Conservation (phyloP, 2,113 vertebrate genomes). For the Lamprologus tigripictilis region DNA sequence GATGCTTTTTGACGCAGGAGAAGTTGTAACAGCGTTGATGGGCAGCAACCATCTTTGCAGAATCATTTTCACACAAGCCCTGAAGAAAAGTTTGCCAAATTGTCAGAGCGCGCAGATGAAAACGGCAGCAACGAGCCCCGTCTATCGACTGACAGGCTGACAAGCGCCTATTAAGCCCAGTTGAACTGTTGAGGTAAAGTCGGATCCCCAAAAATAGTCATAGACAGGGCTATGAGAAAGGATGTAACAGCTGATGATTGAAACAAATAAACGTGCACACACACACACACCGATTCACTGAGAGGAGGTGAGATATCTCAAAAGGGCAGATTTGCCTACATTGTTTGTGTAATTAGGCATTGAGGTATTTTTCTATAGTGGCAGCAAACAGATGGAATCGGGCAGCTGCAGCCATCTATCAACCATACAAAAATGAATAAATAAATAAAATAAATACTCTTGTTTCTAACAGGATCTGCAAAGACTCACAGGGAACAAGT, state of each 20-base stretch:
- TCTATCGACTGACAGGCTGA: constrained; percentile 38
- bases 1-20: not conserved
- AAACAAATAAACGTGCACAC: not conserved
- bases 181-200: constrained; percentile 21
- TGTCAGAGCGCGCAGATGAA: not conserved
- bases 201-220: not conserved
- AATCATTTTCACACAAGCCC: not conserved
- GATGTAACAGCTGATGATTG: not conserved
- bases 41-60: not conserved
- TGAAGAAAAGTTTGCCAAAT: constrained; percentile 6
- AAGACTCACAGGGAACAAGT: not conserved
- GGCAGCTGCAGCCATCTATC: constrained; percentile 14
- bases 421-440: not conserved
- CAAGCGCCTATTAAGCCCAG: constrained; percentile 40
- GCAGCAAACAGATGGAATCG: constrained; percentile 19
- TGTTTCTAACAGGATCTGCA: not conserved
- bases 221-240: not conserved
- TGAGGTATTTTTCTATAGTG: not conserved
- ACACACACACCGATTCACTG: not conserved
- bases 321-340: not conserved
- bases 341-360: constrained; percentile 3
- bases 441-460: not conserved
- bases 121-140: not conserved
- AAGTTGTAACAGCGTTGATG: not conserved
- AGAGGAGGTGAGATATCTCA: not conserved